Evolutionary conservation across 2,797 vertebrate genomes (phyloP), one percentile per base, ranked within the genome.

Genomic region (Acipenser oxyrinchus): DNA sequence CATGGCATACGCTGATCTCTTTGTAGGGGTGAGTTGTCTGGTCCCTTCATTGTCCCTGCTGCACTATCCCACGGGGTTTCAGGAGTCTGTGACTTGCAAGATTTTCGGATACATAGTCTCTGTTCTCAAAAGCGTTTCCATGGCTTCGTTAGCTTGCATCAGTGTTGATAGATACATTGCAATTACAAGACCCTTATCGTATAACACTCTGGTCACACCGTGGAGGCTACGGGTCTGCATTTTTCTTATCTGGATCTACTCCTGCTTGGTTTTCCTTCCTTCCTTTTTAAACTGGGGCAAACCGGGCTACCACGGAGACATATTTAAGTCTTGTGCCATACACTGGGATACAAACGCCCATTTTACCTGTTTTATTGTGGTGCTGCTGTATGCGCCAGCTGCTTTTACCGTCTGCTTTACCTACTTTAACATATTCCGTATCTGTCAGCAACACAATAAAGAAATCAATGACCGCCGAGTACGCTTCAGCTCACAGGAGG

Each of bases 351-450:
- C 97, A 1, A 82, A 86, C 63, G 90, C 93, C 1, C 88, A 90
- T 53, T 99, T 99, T 77, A 98, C 95, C 1, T 82, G 94, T 66
- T 98, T 99, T 78, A 95, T 99, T 0, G 93, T 98, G 63, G 86
- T 89, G 2, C 88, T 95, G 79, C 87, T 99, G 10, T 99, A 99
- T 0, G 95, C 95, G 10, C 97, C 97, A 0, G 96, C 97, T 0
- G 91, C 96, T 2, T 87, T 94, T 60, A 93, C 88, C 0, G 90
- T 99, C 72, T 99, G 97, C 88, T 99, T 96, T 83, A 98, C 96
- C 8, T 99, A 99, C 67, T 94, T 86, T 83, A 96, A 96, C 84
- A 99, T 99, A 81, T 99, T 99, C 84, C 94, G 94, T 73, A 99
- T 99, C 83, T 99, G 96, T 86, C 91, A 93, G 53, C 95, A 98